Conservation (phyloP, 1,140 invertebrate genomes). For the Rhyacophila brunnea region DNA sequence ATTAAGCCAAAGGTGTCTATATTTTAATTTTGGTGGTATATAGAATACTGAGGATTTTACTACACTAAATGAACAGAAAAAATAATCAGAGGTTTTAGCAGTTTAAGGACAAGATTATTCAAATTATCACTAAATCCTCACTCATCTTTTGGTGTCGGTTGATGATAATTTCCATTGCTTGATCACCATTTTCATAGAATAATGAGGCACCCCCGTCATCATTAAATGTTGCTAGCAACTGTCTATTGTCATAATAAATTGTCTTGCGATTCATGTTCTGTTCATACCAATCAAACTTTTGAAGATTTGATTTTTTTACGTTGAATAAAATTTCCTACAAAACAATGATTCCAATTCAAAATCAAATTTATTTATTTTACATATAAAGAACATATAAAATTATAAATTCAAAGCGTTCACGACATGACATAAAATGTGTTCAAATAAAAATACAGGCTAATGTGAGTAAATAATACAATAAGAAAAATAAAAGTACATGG, state of each 20-base stretch:
- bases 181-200: conserved; percentile 13
- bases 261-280: conserved; percentile 1
- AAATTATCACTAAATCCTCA: too few relatives aligned
- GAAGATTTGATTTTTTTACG: neutral
- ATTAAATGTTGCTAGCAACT: conserved; percentile 5
- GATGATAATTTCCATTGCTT: conserved; percentile 3
- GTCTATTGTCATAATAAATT: conserved; percentile 3
- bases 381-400: too few relatives aligned
- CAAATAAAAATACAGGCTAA: too few relatives aligned
- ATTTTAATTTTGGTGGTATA: neutral
- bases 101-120: neutral
- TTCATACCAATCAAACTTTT: conserved; percentile 7
- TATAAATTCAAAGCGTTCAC: too few relatives aligned
- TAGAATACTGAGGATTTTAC: neutral
- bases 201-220: neutral
- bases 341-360: too few relatives aligned
- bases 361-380: too few relatives aligned
- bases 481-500: too few relatives aligned
- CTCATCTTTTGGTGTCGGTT: too few relatives aligned
- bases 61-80: neutral
- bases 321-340: conserved; percentile 14
- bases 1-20: neutral
- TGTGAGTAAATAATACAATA: too few relatives aligned
- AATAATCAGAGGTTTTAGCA: conserved; percentile 1
- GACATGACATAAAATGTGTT: too few relatives aligned